Conservation (phyloP, 2,113 vertebrate species). For the Motacilla alba region DNA sequence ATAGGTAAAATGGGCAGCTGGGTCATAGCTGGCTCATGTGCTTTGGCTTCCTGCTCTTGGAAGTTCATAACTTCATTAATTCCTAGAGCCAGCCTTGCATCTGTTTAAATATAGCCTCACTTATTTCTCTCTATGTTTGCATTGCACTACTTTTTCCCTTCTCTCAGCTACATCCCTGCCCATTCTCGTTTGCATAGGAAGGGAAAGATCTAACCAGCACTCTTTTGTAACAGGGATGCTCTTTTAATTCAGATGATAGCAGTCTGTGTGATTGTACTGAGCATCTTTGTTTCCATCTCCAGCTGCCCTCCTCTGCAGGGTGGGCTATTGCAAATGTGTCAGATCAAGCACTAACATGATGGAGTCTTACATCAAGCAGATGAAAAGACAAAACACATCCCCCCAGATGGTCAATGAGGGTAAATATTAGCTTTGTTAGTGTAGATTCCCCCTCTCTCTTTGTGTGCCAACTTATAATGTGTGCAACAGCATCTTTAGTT, state of each 20-base stretch:
- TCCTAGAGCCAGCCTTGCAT: background rate
- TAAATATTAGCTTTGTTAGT: background rate
- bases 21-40: background rate
- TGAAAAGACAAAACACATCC: background rate
- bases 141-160: background rate
- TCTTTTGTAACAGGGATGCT: background rate
- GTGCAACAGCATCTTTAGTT: background rate
- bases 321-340: background rate
- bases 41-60: background rate
- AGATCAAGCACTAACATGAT: background rate
- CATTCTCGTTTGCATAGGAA: background rate
- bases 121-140: background rate
- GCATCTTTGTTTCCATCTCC: background rate
- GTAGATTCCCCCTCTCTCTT: background rate
- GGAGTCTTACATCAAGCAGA: background rate
- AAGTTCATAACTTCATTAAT: background rate
- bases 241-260: background rate
- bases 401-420: background rate
- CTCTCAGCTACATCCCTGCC: background rate
- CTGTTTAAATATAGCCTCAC: background rate
- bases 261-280: background rate
- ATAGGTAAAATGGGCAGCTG: background rate
- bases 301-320: background rate
- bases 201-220: background rate
- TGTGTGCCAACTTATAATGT: background rate